Percentiles rank a stretch among this genome's conserved stretches.
Evolutionary conservation across 2,113 vertebrate species (phyloP).

Genomic region (Zosterops hypoxanthus): DNA sequence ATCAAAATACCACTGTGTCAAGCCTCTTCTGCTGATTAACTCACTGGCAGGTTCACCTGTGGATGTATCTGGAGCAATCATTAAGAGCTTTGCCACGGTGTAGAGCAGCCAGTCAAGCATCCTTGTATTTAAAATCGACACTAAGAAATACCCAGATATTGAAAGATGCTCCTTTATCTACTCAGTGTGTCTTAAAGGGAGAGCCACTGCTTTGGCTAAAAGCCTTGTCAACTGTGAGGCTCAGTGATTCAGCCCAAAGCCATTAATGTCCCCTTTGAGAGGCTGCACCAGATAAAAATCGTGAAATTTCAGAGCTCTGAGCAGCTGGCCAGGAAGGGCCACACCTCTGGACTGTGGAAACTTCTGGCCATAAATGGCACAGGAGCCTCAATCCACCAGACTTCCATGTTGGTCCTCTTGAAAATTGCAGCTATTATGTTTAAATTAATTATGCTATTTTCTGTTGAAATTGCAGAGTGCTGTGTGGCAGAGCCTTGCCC

Average conservation of each 20-base stretch:
- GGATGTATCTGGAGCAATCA: neutral
- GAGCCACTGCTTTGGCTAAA: neutral
- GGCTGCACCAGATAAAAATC: neutral
- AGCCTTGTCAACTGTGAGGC: neutral
- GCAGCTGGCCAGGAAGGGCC: fast-evolving
- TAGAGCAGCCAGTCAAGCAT: slow-evolving; percentile 17
- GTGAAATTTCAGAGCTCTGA: neutral
- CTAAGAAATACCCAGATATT: neutral
- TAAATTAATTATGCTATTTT: slow-evolving; percentile 39
- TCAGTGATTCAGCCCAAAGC: neutral
- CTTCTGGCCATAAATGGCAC: neutral
- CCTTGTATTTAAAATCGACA: neutral
- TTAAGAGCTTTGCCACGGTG: neutral
- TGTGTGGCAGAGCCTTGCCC: neutral
- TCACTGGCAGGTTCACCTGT: neutral
- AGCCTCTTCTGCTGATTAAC: slow-evolving; percentile 14
- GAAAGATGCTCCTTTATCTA: neutral
- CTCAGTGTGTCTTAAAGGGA: neutral
- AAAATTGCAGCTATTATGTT: slow-evolving; percentile 30
- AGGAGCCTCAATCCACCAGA: neutral
- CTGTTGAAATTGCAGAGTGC: neutral
- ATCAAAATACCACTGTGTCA: slow-evolving; percentile 4
- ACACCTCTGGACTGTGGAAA: neutral
- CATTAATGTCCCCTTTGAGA: neutral
- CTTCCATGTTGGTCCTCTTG: neutral